These are phyloP conservation scores for Callipepla californica DNA, from an alignment of 2,113 vertebrate species.

Conservation along the genomic window DNA sequence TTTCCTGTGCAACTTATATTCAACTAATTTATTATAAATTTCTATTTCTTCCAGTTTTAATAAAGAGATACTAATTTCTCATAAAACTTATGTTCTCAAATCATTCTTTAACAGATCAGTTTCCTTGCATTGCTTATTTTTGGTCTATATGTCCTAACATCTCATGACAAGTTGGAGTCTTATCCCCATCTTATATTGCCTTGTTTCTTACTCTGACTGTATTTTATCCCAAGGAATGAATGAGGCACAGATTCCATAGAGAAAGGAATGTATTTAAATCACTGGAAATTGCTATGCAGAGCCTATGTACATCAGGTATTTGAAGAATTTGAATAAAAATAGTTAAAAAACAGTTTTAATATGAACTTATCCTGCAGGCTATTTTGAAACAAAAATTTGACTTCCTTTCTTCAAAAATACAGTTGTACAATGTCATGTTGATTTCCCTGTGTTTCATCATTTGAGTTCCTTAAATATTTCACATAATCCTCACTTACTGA, in stretches of 20 bases:
- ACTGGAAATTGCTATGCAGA: not conserved
- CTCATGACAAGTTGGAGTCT: not conserved
- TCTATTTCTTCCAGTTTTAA: not conserved
- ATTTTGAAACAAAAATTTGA: not conserved
- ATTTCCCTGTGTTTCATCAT: not conserved
- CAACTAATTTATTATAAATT: not conserved
- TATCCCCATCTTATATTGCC: not conserved
- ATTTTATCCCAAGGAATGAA: not conserved
- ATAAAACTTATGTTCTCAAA: not conserved
- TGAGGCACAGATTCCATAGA: not conserved
- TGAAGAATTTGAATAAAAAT: not conserved
- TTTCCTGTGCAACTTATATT: not conserved
- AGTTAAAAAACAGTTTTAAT: not conserved
- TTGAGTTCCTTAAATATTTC: not conserved
- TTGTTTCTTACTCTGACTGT: not conserved
- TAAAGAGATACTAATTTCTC: not conserved
- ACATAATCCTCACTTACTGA: no score
- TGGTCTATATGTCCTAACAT: not conserved
- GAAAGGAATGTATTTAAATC: not conserved
- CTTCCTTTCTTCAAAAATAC: not conserved
- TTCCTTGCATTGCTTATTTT: not conserved
- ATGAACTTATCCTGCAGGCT: not conserved
- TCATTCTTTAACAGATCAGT: not conserved
- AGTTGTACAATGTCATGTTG: not conserved
- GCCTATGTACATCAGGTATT: accelerated